Base-by-base conservation (phyloP, 1,140 invertebrate genomes). In the Venturia canescens region DNA sequence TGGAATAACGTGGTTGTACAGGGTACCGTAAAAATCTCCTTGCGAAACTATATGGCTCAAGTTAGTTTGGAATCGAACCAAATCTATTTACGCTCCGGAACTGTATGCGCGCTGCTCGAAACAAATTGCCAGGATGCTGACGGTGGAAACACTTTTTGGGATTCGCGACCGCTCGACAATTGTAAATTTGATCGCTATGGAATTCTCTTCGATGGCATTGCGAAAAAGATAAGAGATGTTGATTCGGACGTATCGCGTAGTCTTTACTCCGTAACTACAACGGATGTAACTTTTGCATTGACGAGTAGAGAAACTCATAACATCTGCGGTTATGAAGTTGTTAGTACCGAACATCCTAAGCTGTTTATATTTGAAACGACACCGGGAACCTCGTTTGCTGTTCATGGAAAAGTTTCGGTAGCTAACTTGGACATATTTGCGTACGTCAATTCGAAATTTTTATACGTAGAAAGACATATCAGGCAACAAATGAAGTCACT, bases 381-480 rank as follows among this genome's bases (percentile, higher is more conserved):
- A 15, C 23, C 53, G 18, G 3, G 18, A 23, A 29, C n/a, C 16
- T 23, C 26, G 3, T 26, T 63, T 63, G n/a, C 21, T 63, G 23
- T 1, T 21, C 4, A 23, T 3, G 21, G 26, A 16, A 38, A 23
- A 34, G 60, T 57, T 16, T 57, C 11, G 1, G 72, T 75, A 21
- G 23, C 27, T 16, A 80, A 83, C 63, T 11, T 77, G 3, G 78
- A 77, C 26, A 70, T 83, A 6, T 80, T 83, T 48, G 34, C 78
- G 0, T 85, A 84, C 23, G 50, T 86, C 0, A 87, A 87, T 57
- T 80, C 83, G 5, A 87, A 86, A 81, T 84, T 86, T 50, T 71
- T 86, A 13, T 86, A 84, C 31, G 79, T 85, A 0, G 84, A 86
- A 72, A 82, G 83, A 80, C 82, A 81, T 72, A 50, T 84, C 9